phyloP scores from a whole-genome alignment of 2,888 invertebrate species.

The Acrobasis repandana region DNA sequence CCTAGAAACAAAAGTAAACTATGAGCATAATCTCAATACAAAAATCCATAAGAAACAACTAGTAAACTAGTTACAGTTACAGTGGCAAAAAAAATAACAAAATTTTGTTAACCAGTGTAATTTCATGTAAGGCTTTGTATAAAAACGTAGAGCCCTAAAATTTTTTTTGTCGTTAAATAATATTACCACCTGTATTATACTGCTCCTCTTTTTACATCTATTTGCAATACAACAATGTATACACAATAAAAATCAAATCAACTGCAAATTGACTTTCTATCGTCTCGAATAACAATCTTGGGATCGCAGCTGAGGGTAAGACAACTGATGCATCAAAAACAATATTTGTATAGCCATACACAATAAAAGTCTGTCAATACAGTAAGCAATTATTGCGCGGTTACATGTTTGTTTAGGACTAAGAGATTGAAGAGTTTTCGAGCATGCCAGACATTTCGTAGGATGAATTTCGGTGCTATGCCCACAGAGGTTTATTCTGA shows the following conservation, averaged over 20 bases:
- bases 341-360: conserved; percentile 79
- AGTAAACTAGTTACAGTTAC: too few species aligned
- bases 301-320: conserved; percentile 70
- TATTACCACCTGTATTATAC: too few species aligned
- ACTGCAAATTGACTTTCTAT: conserved; percentile 71
- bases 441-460: conserved; percentile 72
- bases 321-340: conserved; percentile 75
- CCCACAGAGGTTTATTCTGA: too few species aligned
- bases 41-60: too few species aligned
- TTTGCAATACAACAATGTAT: conserved; percentile 36
- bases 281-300: conserved; percentile 51
- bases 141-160: too few species aligned
- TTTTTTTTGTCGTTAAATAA: too few species aligned
- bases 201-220: conserved; percentile 15
- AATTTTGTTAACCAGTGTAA: too few species aligned
- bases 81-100: too few species aligned
- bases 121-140: too few species aligned
- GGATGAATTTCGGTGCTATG: conserved; percentile 50
- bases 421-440: conserved; percentile 79
- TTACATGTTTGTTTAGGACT: conserved; percentile 82
- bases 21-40: too few species aligned
- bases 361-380: conserved; percentile 81
- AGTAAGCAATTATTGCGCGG: conserved; percentile 77
- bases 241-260: conserved; percentile 61
- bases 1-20: too few species aligned